Conservation (phyloP, 2,888 invertebrate species). For the Tricholauxania praeusta region DNA sequence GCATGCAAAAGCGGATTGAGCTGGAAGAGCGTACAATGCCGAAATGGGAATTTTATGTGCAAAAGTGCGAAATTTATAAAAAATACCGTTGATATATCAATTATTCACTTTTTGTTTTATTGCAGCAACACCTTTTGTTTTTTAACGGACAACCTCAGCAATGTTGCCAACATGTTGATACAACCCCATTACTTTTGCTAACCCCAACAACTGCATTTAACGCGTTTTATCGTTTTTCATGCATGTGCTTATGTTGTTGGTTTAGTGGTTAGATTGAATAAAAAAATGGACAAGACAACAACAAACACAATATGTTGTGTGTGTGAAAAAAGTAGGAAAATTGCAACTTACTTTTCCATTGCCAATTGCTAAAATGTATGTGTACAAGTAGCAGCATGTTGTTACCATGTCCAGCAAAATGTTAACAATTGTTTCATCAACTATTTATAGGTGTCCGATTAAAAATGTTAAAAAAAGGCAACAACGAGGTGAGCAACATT, state of each 20-base stretch:
- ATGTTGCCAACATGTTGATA: background rate
- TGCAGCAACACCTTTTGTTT: constrained; percentile 11
- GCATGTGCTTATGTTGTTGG: constrained; percentile 34
- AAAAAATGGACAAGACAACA: background rate
- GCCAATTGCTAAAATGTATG: no score
- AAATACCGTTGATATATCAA: background rate
- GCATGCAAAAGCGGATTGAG: no score
- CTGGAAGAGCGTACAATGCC: no score
- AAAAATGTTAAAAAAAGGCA: background rate
- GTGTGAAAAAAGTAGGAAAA: background rate
- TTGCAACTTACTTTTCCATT: no score
- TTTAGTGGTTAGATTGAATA: constrained; percentile 33
- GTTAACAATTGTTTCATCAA: constrained; percentile 13
- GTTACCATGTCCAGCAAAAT: background rate
- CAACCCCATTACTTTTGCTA: background rate
- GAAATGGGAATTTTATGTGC: no score
- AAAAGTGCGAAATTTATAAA: no score
- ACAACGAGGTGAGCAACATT: background rate
- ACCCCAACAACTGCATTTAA: background rate
- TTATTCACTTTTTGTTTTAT: constrained; percentile 1
- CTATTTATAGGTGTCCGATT: constrained; percentile 16
- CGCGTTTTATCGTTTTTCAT: constrained; percentile 12
- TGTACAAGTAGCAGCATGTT: background rate
- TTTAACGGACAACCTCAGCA: background rate
- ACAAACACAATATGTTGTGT: background rate